Evolutionary conservation across 2,113 vertebrate genomes (phyloP), one percentile per base, ranked within the genome.

Genomic region (Dipodomys ordii): DNA sequence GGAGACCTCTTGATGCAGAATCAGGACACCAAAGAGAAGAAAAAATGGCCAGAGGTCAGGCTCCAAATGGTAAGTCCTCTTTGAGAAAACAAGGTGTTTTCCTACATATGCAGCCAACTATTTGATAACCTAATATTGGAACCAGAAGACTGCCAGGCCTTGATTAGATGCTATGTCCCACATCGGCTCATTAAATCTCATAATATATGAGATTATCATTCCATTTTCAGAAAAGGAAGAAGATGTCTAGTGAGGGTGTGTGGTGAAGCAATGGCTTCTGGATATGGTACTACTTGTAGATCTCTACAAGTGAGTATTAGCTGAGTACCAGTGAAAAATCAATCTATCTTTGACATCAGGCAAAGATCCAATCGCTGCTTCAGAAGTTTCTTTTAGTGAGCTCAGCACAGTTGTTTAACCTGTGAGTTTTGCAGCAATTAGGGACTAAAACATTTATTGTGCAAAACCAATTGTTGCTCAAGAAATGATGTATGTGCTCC

Each of bases 191-290:
- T 5, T 49, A 28, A 67, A 2, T 8, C 32, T 78, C 46, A 6
- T 20, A 25, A 65, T 28, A 28, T 6, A 6, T 19, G 28, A 32
- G 2, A 13, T 67, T 10, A 32, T 57, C 28, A 25, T 5, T 30
- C 67, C 28, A n/a, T 77, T 60, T 69, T 76, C 19, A 60, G 76
- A 89, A 35, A 35, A 92, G 65, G 57, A 69, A 83, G 13, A 53
- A 1, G 49, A 74, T 30, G 7, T 23, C 60, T 20, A 30, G 71
- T 46, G 27, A 65, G 28, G 11, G 3, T n/a, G 1, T 2, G 64
- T 16, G 60, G 15, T 23, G 5, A 67, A 18, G 11, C 15, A 68
- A 13, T 7, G 19, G 25, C 28, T 64, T 10, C 20, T 15, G 32
- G 22, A 6, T 6, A 30, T 1, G 35, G n/a, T 16, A 2, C 7